phyloP scores from a whole-genome alignment of 2,113 vertebrate genomes.

The Salvelinus fontinalis region DNA sequence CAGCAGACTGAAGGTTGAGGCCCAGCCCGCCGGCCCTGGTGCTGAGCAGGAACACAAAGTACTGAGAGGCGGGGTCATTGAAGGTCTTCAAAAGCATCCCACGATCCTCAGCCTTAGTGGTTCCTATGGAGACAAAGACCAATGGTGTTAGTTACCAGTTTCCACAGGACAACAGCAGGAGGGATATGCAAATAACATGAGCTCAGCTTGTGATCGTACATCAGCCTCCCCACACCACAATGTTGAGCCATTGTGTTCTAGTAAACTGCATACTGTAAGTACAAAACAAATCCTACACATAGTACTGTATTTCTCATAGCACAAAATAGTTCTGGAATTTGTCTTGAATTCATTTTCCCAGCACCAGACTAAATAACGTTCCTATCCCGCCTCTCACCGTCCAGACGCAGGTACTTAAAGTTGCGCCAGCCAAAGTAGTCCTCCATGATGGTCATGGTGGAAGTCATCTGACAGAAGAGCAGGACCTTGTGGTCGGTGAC shows the following conservation, averaged over 20 bases:
- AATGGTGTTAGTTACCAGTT: neutral
- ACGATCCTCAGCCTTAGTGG: conserved; percentile 95
- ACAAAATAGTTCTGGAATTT: too few species aligned
- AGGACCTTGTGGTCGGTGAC: conserved; percentile 96
- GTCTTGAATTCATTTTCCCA: too few species aligned
- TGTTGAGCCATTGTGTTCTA: too few species aligned
- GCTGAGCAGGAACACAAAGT: conserved; percentile 95
- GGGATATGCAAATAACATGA: neutral
- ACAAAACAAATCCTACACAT: too few species aligned
- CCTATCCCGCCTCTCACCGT: conserved; percentile 78
- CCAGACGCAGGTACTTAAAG: conserved; percentile 96
- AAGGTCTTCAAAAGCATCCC: conserved; percentile 94
- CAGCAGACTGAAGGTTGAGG: conserved; percentile 92
- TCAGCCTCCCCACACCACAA: too few species aligned
- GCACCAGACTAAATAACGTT: too few species aligned
- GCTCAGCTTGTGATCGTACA: too few species aligned
- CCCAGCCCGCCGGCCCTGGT: conserved; percentile 92
- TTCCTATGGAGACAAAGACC: conserved; percentile 70
- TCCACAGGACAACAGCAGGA: neutral
- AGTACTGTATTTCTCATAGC: too few species aligned
- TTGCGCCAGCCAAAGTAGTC: conserved; percentile 94
- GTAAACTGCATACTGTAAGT: too few species aligned
- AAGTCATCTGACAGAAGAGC: conserved; percentile 99
- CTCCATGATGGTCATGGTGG: conserved; percentile 99
- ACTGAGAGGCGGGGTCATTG: conserved; percentile 88